Percentiles rank a stretch among this genome's conserved stretches.
These are phyloP conservation scores for Seriola aureovittata DNA, from an alignment of 2,113 vertebrate species.

Conservation along the genomic window DNA sequence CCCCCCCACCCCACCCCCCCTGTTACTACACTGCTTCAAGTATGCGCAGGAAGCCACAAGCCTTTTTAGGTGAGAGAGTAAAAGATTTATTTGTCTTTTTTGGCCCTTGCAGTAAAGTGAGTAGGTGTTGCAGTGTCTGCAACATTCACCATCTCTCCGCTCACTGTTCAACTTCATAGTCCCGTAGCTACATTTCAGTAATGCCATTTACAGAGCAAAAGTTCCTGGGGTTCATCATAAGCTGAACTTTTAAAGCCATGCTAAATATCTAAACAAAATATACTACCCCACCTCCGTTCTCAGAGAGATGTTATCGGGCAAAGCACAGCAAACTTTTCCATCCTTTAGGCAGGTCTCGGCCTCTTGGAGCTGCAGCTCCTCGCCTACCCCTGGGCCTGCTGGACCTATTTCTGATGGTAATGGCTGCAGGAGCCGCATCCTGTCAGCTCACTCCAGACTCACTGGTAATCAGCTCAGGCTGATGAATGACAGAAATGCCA, in stretches of 20 bases:
- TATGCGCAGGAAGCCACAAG: conserved; percentile 31
- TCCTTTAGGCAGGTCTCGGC: conserved; percentile 75
- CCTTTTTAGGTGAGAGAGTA: conserved; percentile 69
- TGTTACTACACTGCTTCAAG: conserved; percentile 26
- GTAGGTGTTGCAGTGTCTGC: conserved; percentile 59
- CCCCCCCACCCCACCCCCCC: neutral
- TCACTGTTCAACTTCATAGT: conserved; percentile 46
- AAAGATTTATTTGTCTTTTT: conserved; percentile 38
- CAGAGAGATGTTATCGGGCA: conserved; percentile 57
- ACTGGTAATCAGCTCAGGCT: conserved; percentile 81
- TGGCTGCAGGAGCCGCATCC: conserved; percentile 83
- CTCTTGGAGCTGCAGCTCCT: conserved; percentile 47
- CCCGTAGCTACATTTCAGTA: conserved; percentile 40
- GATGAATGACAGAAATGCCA: conserved; percentile 84
- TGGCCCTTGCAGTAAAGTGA: conserved; percentile 43
- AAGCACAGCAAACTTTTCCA: conserved; percentile 74
- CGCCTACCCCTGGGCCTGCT: conserved; percentile 68
- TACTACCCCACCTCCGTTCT: conserved; percentile 15
- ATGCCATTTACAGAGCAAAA: conserved; percentile 25
- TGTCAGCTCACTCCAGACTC: conserved; percentile 83
- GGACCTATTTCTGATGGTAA: conserved; percentile 85
- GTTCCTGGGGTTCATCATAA: conserved; percentile 48
- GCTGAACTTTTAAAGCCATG: conserved; percentile 43
- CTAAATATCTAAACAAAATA: conserved; percentile 49
- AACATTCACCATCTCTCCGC: conserved; percentile 30